These are phyloP conservation scores for Sycophila sp. DNA, from an alignment of 1,140 invertebrate genomes.

Conservation along the genomic window DNA sequence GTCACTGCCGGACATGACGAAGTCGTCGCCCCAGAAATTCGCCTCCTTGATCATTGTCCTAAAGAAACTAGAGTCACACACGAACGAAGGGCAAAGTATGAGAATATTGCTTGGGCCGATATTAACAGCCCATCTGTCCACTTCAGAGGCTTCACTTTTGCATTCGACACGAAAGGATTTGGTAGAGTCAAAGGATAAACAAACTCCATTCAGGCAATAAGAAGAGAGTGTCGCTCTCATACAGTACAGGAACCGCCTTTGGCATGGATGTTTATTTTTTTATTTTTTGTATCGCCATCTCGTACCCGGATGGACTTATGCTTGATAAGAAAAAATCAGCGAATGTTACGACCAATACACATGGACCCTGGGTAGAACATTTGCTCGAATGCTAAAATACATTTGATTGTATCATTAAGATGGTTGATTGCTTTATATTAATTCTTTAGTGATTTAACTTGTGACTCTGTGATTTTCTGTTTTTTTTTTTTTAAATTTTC, in stretches of 20 bases:
- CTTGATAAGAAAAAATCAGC: neutral
- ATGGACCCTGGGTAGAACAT: slow-evolving; percentile 13
- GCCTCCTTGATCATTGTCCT: slow-evolving; percentile 92
- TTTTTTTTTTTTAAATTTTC: neutral
- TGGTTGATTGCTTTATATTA: too few species aligned
- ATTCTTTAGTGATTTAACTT: too few species aligned
- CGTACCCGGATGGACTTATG: neutral
- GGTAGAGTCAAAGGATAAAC: too few species aligned
- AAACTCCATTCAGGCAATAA: slow-evolving; percentile 7
- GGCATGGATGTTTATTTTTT: neutral
- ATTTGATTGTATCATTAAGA: too few species aligned
- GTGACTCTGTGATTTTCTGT: neutral
- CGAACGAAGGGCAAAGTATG: slow-evolving; percentile 57
- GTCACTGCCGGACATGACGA: slow-evolving; percentile 87
- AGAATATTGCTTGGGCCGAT: slow-evolving; percentile 60
- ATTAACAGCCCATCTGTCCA: slow-evolving; percentile 61
- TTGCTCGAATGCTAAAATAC: too few species aligned
- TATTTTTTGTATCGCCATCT: slow-evolving; percentile 1
- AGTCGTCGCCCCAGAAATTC: slow-evolving; percentile 87
- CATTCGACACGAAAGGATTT: slow-evolving; percentile 17
- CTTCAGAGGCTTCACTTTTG: slow-evolving; percentile 57
- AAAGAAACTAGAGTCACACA: slow-evolving; percentile 63
- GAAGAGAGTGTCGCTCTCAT: neutral
- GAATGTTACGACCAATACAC: neutral
- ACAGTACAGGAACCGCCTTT: neutral